phyloP scores from a whole-genome alignment of 2,797 vertebrate genomes.

The Pseudomugil gertrudae region DNA sequence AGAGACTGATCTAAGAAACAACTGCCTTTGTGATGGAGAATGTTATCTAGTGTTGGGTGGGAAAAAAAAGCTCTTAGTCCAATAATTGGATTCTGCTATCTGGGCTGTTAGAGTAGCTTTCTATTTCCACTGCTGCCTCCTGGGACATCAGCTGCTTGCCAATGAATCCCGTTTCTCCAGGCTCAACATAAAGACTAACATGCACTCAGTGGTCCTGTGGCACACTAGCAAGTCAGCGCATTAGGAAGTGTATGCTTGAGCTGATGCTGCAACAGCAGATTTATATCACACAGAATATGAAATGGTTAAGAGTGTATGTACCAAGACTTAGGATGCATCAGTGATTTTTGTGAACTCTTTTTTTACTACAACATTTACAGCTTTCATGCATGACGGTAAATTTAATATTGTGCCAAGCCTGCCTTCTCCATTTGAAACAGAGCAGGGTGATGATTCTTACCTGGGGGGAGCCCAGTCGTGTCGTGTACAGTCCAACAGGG shows the following conservation, averaged over 20 bases:
- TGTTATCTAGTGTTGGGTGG: constrained; percentile 62
- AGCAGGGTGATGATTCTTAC: constrained; percentile 76
- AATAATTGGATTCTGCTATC: constrained; percentile 78
- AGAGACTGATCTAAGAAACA: constrained; percentile 60
- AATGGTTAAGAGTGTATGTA: constrained; percentile 57
- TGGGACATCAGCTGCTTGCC: constrained; percentile 66
- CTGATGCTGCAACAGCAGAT: constrained; percentile 58
- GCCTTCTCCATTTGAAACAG: constrained; percentile 4
- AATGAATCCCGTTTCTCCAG: constrained; percentile 69
- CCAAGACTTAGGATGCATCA: constrained; percentile 37
- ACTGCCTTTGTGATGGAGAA: constrained; percentile 57
- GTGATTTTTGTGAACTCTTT: constrained; percentile 55
- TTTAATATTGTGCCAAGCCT: constrained; percentile 30
- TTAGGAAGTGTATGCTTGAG: constrained; percentile 47
- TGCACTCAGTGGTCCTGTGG: constrained; percentile 46
- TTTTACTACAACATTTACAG: constrained; percentile 58
- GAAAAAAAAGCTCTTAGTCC: constrained; percentile 69
- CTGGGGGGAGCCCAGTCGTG: constrained; percentile 98
- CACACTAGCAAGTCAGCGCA: constrained; percentile 42
- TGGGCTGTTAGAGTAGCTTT: constrained; percentile 72
- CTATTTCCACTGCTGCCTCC: constrained; percentile 69
- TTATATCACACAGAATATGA: constrained; percentile 65
- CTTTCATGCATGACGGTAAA: constrained; percentile 40
- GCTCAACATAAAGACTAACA: constrained; percentile 63
- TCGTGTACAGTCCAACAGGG: constrained; percentile 95